Base-by-base conservation (phyloP, 2,113 vertebrate species). In the Myiagra hebetior region DNA sequence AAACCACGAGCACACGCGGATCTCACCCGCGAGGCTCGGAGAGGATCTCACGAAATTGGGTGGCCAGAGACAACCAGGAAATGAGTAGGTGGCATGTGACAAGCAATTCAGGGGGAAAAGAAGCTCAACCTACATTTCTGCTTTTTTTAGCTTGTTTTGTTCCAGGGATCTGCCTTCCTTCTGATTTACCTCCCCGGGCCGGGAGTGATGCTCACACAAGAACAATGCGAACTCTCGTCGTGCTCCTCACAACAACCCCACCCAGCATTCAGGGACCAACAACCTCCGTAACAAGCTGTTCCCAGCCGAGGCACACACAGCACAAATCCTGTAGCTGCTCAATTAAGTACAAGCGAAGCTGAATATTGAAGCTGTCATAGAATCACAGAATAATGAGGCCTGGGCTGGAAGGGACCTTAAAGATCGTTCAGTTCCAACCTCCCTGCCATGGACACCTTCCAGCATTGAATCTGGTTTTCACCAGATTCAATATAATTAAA, bases 1-100 rank as follows among this genome's bases (percentile, higher is more conserved):
- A 90, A 95, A 52, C 89, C 94, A 95, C 94, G 44, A 62, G 46
- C 39, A 35, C 42, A 59, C 11, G 14, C 19, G 16, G 39, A 77
- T 55, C 72, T 62, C 49, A 17, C 5, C 56, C 39, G 9, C 0
- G 3, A 39, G 17, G 57, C 57, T 88, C 9, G 1, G 49, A 41
- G 65, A 89, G 57, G 5, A 52, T 69, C 79, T 81, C 59, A 80
- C 39, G 30, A 13, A 13, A 52, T 4, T 13, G 27, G 42, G 39
- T 81, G 91, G 78, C 91, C 96, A 92, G 52, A 93, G 91, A 55
- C 10, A 92, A 55, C 64, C 39, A 75, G 83, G 93, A 97, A 95
- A 91, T 12, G 52, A 65, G 91, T 50, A 84, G 85, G 85, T 74
- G 67, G 85, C 75, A 80, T 47, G 35, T 77, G 83, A 91, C 75